Base-by-base conservation (phyloP, 92 coral and sea anemone genomes). In the Bergia puertoricense region DNA sequence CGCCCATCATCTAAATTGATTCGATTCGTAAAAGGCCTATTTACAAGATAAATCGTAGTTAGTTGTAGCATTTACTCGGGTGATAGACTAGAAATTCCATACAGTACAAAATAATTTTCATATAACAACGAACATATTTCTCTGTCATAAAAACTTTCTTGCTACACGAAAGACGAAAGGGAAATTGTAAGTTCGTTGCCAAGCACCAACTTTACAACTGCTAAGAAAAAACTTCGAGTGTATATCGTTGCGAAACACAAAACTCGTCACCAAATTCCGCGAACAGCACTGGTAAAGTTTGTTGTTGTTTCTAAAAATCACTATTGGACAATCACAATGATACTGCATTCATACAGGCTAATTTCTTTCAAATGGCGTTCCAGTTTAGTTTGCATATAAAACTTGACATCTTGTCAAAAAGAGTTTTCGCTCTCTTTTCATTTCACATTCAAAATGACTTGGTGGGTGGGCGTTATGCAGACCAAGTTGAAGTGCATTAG, bases 381-480 rank as follows among this genome's bases (percentile, higher is more conserved):
- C 36, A 72, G 79, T 84, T 45, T 45, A 83, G 77, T 84, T 71
- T 84, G 79, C 46, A 50, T 84, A 84, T 48, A 84, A 84, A 84
- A 71, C 45, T 22, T 84, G 87, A 84, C 87, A 84, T 71, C 46
- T 84, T 84, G 87, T 84, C 87, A 84, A 84, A 84, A 71, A 84
- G 45, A 84, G 45, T 46, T 72, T 45, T 84, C 66, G 23, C 45
- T 71, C 45, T 82, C 77, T 30, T 84, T 84, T 48, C 67, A 76
- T 37, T 84, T 84, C 62, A 46, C 87, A 84, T 38, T 57, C 71
- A 72, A 71, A 84, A 84, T 84, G 87, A 44, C 62, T 46, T 83
- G 39, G 62, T 72, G 86, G 86, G 86, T 83, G 86, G 77, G 86
- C 78, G 76, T 46, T 23, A 45, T n/a, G 16, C n/a, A 44, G 10